phyloP scores from a whole-genome alignment of 2,113 vertebrate species.

The Sphyrna mokarran region DNA sequence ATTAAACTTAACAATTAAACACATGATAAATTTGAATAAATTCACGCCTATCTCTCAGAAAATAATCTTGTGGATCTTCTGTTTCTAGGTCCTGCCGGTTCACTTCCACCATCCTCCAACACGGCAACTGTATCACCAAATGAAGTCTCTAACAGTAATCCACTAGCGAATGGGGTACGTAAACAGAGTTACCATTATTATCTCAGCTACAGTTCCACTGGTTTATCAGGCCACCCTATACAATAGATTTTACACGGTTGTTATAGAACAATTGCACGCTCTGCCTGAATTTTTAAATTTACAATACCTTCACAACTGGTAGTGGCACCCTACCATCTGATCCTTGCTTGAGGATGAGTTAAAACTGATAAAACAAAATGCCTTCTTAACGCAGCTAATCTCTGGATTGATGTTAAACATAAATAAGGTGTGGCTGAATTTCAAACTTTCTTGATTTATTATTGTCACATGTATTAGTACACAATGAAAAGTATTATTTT shows the following conservation, averaged over 20 bases:
- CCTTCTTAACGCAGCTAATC: not conserved
- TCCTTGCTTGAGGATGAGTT: not conserved
- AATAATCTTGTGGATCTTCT: conserved; percentile 6
- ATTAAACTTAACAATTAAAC: not conserved
- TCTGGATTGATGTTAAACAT: not conserved
- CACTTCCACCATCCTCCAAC: conserved; percentile 15
- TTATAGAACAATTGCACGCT: not conserved
- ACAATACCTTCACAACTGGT: not conserved
- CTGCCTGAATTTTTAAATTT: not conserved
- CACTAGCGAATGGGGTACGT: conserved; percentile 35
- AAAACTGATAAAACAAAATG: not conserved
- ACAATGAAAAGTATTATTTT: too few species aligned
- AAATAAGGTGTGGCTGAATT: not conserved
- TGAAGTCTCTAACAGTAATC: conserved; percentile 35
- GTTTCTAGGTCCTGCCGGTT: conserved; percentile 30
- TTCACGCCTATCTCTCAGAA: not conserved
- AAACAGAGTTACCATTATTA: not conserved
- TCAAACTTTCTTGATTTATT: too few species aligned
- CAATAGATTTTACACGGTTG: not conserved
- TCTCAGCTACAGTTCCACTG: not conserved
- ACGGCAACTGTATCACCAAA: conserved; percentile 28
- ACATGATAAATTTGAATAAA: not conserved
- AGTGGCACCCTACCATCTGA: not conserved
- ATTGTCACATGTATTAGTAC: too few species aligned
- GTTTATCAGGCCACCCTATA: not conserved